These are phyloP conservation scores for Siniperca undulata DNA, from an alignment of 2,797 vertebrate genomes.

Conservation along the genomic window DNA sequence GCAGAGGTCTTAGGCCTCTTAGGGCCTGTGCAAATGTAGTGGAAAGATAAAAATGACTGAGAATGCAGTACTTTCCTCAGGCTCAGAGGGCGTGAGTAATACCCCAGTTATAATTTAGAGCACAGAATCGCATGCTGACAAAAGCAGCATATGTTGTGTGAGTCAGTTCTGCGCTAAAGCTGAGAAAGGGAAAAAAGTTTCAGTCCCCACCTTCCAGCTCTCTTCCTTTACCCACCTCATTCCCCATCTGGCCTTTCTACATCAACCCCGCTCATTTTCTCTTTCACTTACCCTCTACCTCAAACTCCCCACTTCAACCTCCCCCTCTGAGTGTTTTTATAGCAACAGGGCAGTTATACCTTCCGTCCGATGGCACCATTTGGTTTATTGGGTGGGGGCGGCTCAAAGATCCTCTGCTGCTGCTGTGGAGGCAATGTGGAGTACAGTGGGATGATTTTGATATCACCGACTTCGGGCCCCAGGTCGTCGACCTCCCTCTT, in stretches of 20 bases:
- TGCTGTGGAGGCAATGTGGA: conserved; percentile 96
- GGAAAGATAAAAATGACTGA: conserved; percentile 71
- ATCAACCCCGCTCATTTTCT: conserved; percentile 49
- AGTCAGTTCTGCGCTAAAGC: conserved; percentile 85
- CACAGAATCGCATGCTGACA: conserved; percentile 82
- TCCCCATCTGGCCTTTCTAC: conserved; percentile 66
- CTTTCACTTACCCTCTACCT: conserved; percentile 26
- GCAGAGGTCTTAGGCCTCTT: conserved; percentile 46
- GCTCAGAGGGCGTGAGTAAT: conserved; percentile 80
- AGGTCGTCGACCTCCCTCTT: conserved; percentile 97
- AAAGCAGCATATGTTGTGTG: conserved; percentile 87
- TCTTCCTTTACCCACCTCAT: conserved; percentile 61
- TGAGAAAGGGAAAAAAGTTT: conserved; percentile 60
- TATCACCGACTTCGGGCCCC: conserved; percentile 95
- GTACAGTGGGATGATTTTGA: conserved; percentile 98
- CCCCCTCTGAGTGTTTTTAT: conserved; percentile 51
- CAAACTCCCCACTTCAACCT: conserved; percentile 37
- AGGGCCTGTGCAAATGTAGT: conserved; percentile 62
- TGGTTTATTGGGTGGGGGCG: conserved; percentile 93
- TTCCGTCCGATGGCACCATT: conserved; percentile 96
- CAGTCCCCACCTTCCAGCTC: conserved; percentile 65
- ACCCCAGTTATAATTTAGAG: conserved; percentile 83
- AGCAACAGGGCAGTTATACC: conserved; percentile 80
- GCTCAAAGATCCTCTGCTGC: conserved; percentile 96
- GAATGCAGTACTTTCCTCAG: conserved; percentile 74